A percentile compares a stretch with the other conserved stretches of the same genome.
Evolutionary conservation across 2,113 vertebrate species (phyloP).

Genomic region (Bothrops jararaca): DNA sequence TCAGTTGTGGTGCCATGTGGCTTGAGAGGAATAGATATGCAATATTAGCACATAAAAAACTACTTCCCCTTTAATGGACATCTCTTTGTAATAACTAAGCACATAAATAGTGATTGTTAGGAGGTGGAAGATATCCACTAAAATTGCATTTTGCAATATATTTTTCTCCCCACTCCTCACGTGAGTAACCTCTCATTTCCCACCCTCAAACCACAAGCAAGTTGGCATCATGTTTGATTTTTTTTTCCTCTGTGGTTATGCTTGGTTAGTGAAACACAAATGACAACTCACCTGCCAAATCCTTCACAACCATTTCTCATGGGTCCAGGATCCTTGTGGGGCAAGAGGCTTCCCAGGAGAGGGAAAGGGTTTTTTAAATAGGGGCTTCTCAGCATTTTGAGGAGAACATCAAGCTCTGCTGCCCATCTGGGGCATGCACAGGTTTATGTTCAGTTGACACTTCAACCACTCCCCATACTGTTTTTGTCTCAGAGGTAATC

Average conservation of each 20-base stretch:
- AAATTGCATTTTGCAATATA: background rate
- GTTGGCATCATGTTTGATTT: slow-evolving; percentile 21
- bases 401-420: slow-evolving; percentile 66
- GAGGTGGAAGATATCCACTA: background rate
- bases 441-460: background rate
- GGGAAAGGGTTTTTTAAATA: slow-evolving; percentile 52
- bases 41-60: background rate
- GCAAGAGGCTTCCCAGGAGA: slow-evolving; percentile 5
- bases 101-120: background rate
- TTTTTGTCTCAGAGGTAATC: slow-evolving; percentile 13
- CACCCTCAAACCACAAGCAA: slow-evolving; percentile 6
- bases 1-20: background rate
- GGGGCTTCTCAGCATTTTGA: slow-evolving; percentile 48
- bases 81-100: background rate
- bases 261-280: slow-evolving; percentile 61
- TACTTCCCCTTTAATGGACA: background rate
- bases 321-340: slow-evolving; percentile 21
- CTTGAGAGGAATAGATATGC: background rate
- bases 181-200: background rate
- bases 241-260: slow-evolving; percentile 42
- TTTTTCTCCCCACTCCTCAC: background rate
- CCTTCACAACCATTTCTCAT: slow-evolving; percentile 44
- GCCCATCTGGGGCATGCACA: slow-evolving; percentile 49
- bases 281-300: slow-evolving; percentile 18
- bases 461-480: background rate